phyloP scores from a whole-genome alignment of 1,140 invertebrate species.

The Philopotamus ludificatus region DNA sequence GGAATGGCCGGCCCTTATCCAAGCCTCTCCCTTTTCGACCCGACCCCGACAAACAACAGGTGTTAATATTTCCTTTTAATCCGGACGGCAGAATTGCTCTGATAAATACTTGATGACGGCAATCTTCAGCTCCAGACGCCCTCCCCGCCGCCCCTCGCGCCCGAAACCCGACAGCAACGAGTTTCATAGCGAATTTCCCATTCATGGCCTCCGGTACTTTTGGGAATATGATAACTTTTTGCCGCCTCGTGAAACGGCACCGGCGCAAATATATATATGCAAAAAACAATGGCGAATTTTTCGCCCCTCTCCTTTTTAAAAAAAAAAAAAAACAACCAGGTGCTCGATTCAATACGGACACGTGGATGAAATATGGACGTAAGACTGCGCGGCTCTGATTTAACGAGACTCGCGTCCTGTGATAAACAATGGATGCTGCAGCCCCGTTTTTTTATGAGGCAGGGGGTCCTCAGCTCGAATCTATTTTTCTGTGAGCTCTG shows the following conservation, averaged over 20 bases:
- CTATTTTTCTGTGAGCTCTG: too few relatives aligned
- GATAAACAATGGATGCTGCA: too few relatives aligned
- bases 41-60: constrained; percentile 9
- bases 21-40: not conserved
- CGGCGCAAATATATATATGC: too few relatives aligned
- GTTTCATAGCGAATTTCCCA: constrained; percentile 4
- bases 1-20: too few relatives aligned
- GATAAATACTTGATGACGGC: constrained; percentile 19
- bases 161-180: not conserved
- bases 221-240: constrained; percentile 24
- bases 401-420: too few relatives aligned
- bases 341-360: not conserved
- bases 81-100: not conserved
- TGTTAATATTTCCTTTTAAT: constrained; percentile 26
- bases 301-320: too few relatives aligned
- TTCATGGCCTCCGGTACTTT: constrained; percentile 24
- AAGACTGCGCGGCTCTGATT: too few relatives aligned
- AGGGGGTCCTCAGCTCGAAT: too few relatives aligned
- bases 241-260: not conserved
- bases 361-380: not conserved
- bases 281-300: not conserved
- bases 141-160: not conserved
- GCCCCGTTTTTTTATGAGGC: too few relatives aligned
- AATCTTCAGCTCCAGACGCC: not conserved
- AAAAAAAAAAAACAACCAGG: not conserved